Base-by-base conservation (phyloP, 2,888 invertebrate genomes). In the Helobdella robusta region DNA sequence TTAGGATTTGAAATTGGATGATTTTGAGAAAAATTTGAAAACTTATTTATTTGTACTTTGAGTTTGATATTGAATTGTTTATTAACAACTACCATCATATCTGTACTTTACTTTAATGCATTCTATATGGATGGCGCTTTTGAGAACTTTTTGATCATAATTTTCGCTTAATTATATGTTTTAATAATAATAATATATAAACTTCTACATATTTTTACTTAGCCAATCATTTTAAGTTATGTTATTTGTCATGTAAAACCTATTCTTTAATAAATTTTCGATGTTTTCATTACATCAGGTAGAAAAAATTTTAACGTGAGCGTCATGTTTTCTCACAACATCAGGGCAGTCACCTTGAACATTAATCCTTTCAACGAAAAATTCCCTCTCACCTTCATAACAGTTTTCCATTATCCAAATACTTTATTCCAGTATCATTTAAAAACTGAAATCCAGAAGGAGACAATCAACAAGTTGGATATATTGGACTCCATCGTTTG, bases 381-480 rank as follows among this genome's bases (percentile, higher is more conserved):
- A 18, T 61, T 61, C 30, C 61, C 61, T 6, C 25, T 61, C 50
- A 28, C 46, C n/a, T 48, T 61, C 25, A 48, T 35, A 18, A 48
- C 61, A 30, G 23, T 35, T 23, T 61, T 61, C 50, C 46, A 23
- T 50, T 61, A 61, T 35, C n/a, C 46, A 18, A 30, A 61, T 18
- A 28, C 61, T 8, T 34, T 61, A 2, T 61, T 44, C 61, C 61
- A 61, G 50, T 61, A 61, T 34, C 30, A 44, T 20, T 20, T 61
- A 28, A 28, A 61, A 15, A 61, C 61, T 1, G 30, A 35, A 5
- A 46, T 61, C n/a, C 11, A 25, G n/a, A 48, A 32, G 18, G 30
- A 28, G 3, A 40, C 30, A 11, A 25, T 28, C 3, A 20, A 28
- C 54, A 18, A 20, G 2, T 4, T 25, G 2, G 54, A 54, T 18